Evolutionary conservation across 2,888 invertebrate genomes (phyloP).

Genomic region (Megalurothrips usitatus): DNA sequence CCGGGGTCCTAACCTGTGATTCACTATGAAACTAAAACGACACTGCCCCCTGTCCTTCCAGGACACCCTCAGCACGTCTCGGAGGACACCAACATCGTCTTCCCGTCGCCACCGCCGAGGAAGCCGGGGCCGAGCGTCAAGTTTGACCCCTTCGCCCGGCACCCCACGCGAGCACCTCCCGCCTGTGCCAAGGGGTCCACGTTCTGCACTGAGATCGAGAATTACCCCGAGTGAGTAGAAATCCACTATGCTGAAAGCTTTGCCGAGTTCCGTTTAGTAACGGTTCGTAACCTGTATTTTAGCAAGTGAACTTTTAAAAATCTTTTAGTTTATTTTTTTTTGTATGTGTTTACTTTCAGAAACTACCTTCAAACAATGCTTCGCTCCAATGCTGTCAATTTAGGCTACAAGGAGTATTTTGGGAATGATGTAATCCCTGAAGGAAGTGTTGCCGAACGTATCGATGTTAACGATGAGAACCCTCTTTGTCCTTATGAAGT

Average conservation of each 20-base stretch:
- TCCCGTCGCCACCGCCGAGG: background rate
- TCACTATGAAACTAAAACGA: too few species aligned
- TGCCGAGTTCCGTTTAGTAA: too few species aligned
- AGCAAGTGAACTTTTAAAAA: background rate
- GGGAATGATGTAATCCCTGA: slow-evolving; percentile 29
- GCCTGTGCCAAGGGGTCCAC: slow-evolving; percentile 41
- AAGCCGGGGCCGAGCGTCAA: slow-evolving; percentile 19
- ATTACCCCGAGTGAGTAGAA: slow-evolving; percentile 45
- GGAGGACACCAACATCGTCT: slow-evolving; percentile 9
- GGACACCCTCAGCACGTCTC: too few species aligned
- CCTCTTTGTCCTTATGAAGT: slow-evolving; percentile 36
- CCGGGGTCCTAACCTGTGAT: too few species aligned
- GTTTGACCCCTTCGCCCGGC: slow-evolving; percentile 8
- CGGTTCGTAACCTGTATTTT: too few species aligned
- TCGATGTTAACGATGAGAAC: slow-evolving; percentile 35
- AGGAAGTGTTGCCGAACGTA: slow-evolving; percentile 33
- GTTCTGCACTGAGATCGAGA: slow-evolving; percentile 49
- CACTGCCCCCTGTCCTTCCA: too few species aligned
- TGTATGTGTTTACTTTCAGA: background rate
- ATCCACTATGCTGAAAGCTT: background rate
- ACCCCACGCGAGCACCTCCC: background rate
- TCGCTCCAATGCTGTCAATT: background rate
- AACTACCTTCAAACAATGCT: slow-evolving; percentile 10
- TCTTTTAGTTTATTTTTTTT: background rate
- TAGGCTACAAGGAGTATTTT: slow-evolving; percentile 17